phyloP scores from a whole-genome alignment of 2,113 vertebrate genomes.

The Brachyistius frenatus region DNA sequence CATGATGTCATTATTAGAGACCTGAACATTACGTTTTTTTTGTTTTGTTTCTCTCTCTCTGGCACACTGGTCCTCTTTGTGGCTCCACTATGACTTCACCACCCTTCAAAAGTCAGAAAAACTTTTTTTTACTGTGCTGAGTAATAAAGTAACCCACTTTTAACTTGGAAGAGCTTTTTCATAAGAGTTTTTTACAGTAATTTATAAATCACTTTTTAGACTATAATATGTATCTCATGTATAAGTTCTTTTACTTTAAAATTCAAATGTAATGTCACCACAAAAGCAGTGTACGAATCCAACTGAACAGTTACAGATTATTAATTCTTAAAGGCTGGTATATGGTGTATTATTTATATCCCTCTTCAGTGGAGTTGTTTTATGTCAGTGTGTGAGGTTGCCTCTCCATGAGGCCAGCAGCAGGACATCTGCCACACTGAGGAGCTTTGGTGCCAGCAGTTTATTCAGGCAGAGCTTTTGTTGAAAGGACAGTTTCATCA shows the following conservation, averaged over 20 bases:
- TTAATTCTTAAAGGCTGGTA: background rate
- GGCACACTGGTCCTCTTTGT: conserved; percentile 49
- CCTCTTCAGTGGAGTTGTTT: conserved; percentile 6
- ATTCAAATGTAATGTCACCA: conserved; percentile 20
- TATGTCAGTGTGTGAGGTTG: background rate
- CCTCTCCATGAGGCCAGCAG: conserved; percentile 4
- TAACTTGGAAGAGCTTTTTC: background rate
- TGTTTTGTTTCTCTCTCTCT: conserved; percentile 9
- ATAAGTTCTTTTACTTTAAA: background rate
- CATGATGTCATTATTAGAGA: conserved; percentile 75
- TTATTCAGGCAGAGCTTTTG: background rate
- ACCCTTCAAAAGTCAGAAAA: conserved; percentile 29
- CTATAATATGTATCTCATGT: background rate
- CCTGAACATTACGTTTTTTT: conserved; percentile 35
- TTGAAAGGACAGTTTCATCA: conserved; percentile 39
- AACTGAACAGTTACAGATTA: background rate
- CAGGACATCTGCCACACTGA: conserved; percentile 25
- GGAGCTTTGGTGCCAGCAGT: background rate
- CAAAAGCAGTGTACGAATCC: background rate
- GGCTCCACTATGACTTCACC: conserved; percentile 72
- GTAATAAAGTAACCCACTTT: conserved; percentile 29
- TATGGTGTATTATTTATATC: conserved; percentile 36
- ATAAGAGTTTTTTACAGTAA: background rate
- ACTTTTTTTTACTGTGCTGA: background rate
- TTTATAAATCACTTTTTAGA: conserved; percentile 25